Conservation (phyloP, 2,888 invertebrate genomes). For the Scaptomyza caliginosa region DNA sequence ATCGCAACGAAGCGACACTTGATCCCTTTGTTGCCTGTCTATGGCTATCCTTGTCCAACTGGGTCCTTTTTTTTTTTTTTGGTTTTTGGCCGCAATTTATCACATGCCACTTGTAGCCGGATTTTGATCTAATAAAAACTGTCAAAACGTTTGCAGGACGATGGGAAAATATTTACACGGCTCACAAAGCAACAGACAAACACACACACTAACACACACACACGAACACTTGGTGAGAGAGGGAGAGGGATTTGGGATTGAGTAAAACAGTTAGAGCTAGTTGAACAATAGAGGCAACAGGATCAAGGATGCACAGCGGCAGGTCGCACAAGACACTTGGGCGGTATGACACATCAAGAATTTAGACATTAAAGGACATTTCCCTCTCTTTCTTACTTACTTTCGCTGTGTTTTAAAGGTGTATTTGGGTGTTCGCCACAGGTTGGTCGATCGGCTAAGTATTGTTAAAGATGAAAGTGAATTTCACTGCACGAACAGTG, state of each 20-base stretch:
- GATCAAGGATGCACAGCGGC: constrained; percentile 64
- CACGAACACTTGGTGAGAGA: too few relatives aligned
- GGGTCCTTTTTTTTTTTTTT: constrained; percentile 27
- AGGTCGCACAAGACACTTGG: constrained; percentile 53
- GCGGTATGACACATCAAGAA: constrained; percentile 77
- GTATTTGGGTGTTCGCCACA: constrained; percentile 60
- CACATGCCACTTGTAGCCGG: constrained; percentile 74
- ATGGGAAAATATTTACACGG: constrained; percentile 80
- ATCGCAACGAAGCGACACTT: constrained; percentile 32
- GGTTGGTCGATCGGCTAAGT: constrained; percentile 32
- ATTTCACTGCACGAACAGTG: constrained; percentile 37
- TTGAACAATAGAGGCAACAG: constrained; percentile 52
- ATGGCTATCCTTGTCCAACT: constrained; percentile 26
- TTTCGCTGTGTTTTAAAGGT: background rate
- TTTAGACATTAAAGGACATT: constrained; percentile 71
- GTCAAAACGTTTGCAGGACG: constrained; percentile 80
- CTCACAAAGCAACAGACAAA: constrained; percentile 35
- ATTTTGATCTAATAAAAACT: constrained; percentile 81
- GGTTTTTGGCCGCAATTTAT: constrained; percentile 69
- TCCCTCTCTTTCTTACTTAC: background rate
- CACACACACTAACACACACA: constrained; percentile 15
- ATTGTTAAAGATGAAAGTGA: constrained; percentile 75
- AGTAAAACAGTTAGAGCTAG: constrained; percentile 56
- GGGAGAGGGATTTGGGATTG: constrained; percentile 23
- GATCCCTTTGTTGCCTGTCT: constrained; percentile 36